Percentiles rank a stretch among this genome's conserved stretches.
Conservation (phyloP, 37 sponge, comb jelly and placozoan species). For the Mnemiopsis leidyi region DNA sequence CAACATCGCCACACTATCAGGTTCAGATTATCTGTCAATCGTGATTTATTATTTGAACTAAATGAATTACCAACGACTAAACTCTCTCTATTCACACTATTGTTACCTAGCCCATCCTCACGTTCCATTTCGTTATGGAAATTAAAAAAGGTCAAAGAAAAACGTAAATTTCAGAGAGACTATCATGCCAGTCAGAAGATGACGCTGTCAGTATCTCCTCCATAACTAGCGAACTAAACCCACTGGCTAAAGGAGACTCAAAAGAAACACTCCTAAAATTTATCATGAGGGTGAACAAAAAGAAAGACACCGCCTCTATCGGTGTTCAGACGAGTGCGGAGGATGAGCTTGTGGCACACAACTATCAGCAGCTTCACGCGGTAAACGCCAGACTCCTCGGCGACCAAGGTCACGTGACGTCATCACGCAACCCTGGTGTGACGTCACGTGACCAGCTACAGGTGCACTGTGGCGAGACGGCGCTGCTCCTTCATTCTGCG, state of each 20-base stretch:
- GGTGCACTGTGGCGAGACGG: neutral
- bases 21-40: neutral
- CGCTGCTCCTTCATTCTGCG: neutral
- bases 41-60: too few relatives aligned
- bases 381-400: neutral
- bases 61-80: too few relatives aligned
- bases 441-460: constrained; percentile 11
- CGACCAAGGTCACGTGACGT: neutral
- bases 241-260: constrained; percentile 1
- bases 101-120: too few relatives aligned
- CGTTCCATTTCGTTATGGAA: too few relatives aligned
- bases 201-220: neutral
- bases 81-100: too few relatives aligned
- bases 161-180: neutral
- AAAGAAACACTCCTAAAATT: constrained; percentile 53
- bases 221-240: neutral
- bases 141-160: too few relatives aligned
- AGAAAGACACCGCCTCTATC: neutral
- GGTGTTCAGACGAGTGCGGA: neutral
- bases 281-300: constrained; percentile 57
- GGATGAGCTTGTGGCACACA: neutral
- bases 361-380: constrained; percentile 48
- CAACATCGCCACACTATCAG: neutral
- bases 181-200: neutral
- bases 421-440: neutral